These are phyloP conservation scores for Daboia siamensis DNA, from an alignment of 2,113 vertebrate genomes.

Conservation along the genomic window DNA sequence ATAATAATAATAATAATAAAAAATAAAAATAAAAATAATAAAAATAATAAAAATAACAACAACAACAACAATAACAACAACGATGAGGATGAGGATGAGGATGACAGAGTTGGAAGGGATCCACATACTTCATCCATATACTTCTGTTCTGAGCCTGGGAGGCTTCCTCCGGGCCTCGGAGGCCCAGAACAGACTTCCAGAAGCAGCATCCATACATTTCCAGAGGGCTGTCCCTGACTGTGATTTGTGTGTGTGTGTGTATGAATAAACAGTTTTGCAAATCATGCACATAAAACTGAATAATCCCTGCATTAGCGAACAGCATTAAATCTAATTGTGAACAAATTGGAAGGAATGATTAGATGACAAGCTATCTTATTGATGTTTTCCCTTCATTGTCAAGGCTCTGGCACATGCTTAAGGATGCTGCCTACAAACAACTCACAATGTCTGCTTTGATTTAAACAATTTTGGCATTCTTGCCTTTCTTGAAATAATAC, in stretches of 20 bases:
- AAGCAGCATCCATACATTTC: too few relatives aligned
- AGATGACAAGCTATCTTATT: constrained; percentile 42
- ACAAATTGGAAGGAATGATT: constrained; percentile 37
- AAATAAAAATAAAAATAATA: too few relatives aligned
- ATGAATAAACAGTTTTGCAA: constrained; percentile 32
- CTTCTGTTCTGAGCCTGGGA: too few relatives aligned
- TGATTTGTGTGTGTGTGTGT: too few relatives aligned
- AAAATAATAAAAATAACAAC: too few relatives aligned
- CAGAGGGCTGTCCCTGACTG: not conserved
- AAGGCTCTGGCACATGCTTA: constrained; percentile 21
- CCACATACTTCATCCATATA: too few relatives aligned
- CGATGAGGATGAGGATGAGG: too few relatives aligned
- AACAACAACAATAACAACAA: too few relatives aligned
- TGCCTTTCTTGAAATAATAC: constrained; percentile 58
- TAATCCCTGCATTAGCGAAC: constrained; percentile 21
- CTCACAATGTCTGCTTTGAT: constrained; percentile 42
- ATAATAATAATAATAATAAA: too few relatives aligned
- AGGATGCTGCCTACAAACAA: constrained; percentile 34
- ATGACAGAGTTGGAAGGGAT: too few relatives aligned
- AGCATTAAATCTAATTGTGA: constrained; percentile 39
- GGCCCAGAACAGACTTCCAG: too few relatives aligned
- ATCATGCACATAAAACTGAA: not conserved
- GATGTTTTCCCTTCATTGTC: constrained; percentile 31
- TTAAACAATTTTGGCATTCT: constrained; percentile 52
- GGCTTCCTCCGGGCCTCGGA: too few relatives aligned